phyloP scores from a whole-genome alignment of 2,113 vertebrate species.

The Vidua macroura region DNA sequence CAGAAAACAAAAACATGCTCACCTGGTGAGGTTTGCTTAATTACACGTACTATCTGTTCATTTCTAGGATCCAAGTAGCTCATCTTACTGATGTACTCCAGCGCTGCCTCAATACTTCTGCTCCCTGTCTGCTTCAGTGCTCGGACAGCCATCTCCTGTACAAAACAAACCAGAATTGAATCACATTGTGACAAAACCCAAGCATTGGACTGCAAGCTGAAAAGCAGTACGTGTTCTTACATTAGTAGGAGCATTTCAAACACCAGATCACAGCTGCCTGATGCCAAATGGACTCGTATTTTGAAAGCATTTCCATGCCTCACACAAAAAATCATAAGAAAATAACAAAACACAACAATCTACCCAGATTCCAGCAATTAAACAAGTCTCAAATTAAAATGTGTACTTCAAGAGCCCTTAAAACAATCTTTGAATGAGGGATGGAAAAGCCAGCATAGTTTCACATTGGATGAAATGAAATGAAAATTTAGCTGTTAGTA shows the following conservation, averaged over 20 bases:
- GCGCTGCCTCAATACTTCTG: constrained; percentile 93
- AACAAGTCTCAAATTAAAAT: not conserved
- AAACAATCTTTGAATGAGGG: not conserved
- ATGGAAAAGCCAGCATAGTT: not conserved
- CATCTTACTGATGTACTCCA: constrained; percentile 99
- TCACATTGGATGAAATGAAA: not conserved
- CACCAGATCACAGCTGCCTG: not conserved
- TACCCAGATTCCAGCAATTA: not conserved
- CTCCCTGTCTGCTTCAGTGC: constrained; percentile 97
- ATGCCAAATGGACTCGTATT: not conserved
- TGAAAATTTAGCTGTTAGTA: not conserved
- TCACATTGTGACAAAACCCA: not conserved
- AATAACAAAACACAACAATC: not conserved
- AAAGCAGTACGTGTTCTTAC: not conserved
- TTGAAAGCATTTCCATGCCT: not conserved
- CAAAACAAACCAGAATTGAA: not conserved
- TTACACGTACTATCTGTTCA: constrained; percentile 95
- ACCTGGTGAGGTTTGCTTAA: constrained; percentile 98
- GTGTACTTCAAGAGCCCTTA: not conserved
- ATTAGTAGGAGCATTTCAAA: not conserved
- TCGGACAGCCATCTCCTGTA: constrained; percentile 94
- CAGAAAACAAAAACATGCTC: not conserved
- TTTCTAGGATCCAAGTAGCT: constrained; percentile 95
- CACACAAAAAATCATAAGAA: not conserved
- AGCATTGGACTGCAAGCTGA: not conserved